phyloP scores from a whole-genome alignment of 2,888 invertebrate genomes.

The Hymenopus coronatus region DNA sequence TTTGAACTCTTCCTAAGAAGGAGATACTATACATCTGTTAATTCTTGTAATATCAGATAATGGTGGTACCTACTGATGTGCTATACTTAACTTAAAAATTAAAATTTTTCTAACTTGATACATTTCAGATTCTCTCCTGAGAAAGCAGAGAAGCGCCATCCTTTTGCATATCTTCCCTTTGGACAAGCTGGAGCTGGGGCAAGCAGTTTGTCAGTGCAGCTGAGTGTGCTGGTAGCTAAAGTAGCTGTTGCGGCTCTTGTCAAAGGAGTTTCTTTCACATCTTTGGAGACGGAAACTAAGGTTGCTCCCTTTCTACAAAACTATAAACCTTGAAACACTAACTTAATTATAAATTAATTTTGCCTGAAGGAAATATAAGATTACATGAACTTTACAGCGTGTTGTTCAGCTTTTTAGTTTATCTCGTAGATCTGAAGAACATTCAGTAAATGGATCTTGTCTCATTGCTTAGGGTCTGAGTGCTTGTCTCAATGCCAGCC shows the following conservation, averaged over 20 bases:
- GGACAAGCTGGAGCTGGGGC: constrained; percentile 33
- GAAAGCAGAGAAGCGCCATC: constrained; percentile 29
- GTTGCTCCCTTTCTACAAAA: constrained; percentile 6
- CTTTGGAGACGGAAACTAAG: constrained; percentile 23
- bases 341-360: not conserved
- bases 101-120: not conserved
- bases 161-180: constrained; percentile 34
- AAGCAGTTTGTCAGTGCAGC: constrained; percentile 31
- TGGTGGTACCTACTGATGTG: too few species aligned
- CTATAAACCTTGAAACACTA: not conserved
- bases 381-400: too few species aligned
- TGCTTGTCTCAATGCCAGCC: too few species aligned
- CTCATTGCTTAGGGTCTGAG: too few species aligned
- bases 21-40: too few species aligned
- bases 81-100: too few species aligned
- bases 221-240: constrained; percentile 33
- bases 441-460: too few species aligned
- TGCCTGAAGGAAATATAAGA: too few species aligned
- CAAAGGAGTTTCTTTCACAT: constrained; percentile 27
- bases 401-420: too few species aligned
- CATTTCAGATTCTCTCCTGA: constrained; percentile 32
- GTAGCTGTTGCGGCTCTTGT: constrained; percentile 32
- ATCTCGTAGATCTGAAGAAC: too few species aligned
- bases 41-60: too few species aligned
- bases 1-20: too few species aligned